Base-by-base conservation (phyloP, 2,113 vertebrate species). In the Apaloderma vittatum region DNA sequence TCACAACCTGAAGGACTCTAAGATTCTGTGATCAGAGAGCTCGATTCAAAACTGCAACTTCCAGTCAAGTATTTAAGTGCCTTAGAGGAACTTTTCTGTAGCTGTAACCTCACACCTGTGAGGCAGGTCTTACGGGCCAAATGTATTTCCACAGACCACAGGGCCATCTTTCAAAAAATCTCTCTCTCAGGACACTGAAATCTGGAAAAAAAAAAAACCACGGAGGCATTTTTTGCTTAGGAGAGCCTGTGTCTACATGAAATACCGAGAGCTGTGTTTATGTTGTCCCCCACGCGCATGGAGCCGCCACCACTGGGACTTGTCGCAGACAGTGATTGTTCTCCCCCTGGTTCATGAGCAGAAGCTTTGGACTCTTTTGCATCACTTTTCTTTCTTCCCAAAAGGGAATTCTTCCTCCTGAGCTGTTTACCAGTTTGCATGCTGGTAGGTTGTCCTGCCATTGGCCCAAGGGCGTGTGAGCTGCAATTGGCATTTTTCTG, bases 111-210 rank as follows among this genome's bases (percentile, higher is more conserved):
- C 82, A 29, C 6, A 40, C 4, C 32, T 19, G 9, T 18, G 65
- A 7, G 51, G 46, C 3, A 58, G 51, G 8, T 20, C 8, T 45
- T 6, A 13, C 0, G 9, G 34, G 23, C 4, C 63, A 37, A 26
- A 15, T 4, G 21, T 29, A 62, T 74, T 58, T 37, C 51, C 12
- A 8, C 2, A 67, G 51, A 87, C 16, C 49, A 36, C 29, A 5
- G 1, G 34, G 11, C 9, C 34, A 73, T 30, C 40, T 51, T 80
- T 49, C 87, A n/a, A 46, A 54, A 67, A 86, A 34, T 4, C 24
- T 10, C n/a, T 40, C 12, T 46, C 49, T 26, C 16, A 18, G 62
- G 15, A n/a, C 43, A 67, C 3, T 29, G 27, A 3, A 8, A 5
- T 59, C 54, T 68, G 37, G 16, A 21, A 34, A 66, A 80, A 63